Evolutionary conservation across 1,140 invertebrate species (phyloP).

Genomic region (Anagrus nilaparvatae): DNA sequence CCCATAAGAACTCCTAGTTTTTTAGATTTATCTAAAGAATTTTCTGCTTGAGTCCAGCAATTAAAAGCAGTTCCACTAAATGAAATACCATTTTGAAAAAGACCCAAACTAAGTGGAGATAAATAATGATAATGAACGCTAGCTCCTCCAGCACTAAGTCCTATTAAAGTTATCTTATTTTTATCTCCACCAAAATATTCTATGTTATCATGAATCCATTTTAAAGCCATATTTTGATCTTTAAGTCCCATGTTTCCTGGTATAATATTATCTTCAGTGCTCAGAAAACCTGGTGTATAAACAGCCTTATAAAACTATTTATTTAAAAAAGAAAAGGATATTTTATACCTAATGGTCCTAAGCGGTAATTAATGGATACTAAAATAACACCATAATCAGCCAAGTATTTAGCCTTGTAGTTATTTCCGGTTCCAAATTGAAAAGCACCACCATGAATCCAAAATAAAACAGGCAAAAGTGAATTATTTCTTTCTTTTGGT

Average conservation of each 20-base stretch:
- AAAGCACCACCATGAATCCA: slow-evolving; percentile 37
- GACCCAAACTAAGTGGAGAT: slow-evolving; percentile 32
- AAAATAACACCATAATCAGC: slow-evolving; percentile 51
- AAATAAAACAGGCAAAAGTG: slow-evolving; percentile 28
- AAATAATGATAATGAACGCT: slow-evolving; percentile 54
- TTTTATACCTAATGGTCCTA: slow-evolving; percentile 45
- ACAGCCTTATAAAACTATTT: not conserved
- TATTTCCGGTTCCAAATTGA: slow-evolving; percentile 36
- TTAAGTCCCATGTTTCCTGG: slow-evolving; percentile 52
- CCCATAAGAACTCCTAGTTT: slow-evolving; percentile 55
- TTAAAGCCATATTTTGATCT: slow-evolving; percentile 50
- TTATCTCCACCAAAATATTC: slow-evolving; percentile 44
- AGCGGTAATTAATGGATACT: slow-evolving; percentile 55
- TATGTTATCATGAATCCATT: slow-evolving; percentile 50
- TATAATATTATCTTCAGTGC: slow-evolving; percentile 43
- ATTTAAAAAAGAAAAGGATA: not conserved
- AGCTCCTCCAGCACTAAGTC: slow-evolving; percentile 44
- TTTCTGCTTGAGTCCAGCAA: slow-evolving; percentile 60
- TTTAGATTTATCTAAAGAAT: slow-evolving; percentile 55
- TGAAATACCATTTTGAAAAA: slow-evolving; percentile 54
- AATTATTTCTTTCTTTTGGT: slow-evolving; percentile 24
- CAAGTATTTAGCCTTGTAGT: slow-evolving; percentile 46
- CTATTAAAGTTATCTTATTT: slow-evolving; percentile 41
- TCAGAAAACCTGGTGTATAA: slow-evolving; percentile 41
- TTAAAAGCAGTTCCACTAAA: slow-evolving; percentile 65